Conservation (phyloP, 1,140 invertebrate species). For the Ganaspis sp. region DNA sequence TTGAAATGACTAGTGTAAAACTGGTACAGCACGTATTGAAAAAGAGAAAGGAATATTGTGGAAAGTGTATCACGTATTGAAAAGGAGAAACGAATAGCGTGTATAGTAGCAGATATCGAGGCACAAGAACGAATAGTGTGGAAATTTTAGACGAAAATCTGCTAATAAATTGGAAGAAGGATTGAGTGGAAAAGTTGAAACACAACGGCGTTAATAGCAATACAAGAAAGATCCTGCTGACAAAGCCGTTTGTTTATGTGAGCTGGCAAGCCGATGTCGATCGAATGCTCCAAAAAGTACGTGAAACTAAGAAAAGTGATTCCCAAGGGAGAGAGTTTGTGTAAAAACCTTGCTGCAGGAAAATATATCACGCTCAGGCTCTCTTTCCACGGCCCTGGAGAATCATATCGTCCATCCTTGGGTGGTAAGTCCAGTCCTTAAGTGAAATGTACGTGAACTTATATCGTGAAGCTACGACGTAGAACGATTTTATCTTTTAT, state of each 20-base stretch:
- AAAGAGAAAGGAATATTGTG: no score
- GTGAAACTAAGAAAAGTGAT: slow-evolving; percentile 56
- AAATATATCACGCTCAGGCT: slow-evolving; percentile 52
- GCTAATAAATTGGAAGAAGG: background rate
- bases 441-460: slow-evolving; percentile 55
- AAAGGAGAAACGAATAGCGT: no score
- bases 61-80: no score
- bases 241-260: slow-evolving; percentile 31
- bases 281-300: slow-evolving; percentile 18
- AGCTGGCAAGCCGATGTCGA: slow-evolving; percentile 11
- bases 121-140: no score
- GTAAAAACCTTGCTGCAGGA: slow-evolving; percentile 50
- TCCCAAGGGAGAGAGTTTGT: slow-evolving; percentile 41
- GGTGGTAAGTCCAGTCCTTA: slow-evolving; percentile 53
- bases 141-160: background rate
- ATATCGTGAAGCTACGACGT: slow-evolving; percentile 1
- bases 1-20: no score
- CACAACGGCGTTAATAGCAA: slow-evolving; percentile 16
- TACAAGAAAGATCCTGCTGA: slow-evolving; percentile 27
- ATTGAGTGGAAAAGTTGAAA: background rate
- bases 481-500: background rate
- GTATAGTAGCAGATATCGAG: no score
- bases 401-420: slow-evolving; percentile 56
- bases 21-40: no score
- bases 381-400: slow-evolving; percentile 44